Evolutionary conservation across 2,888 invertebrate species (phyloP).

Genomic region (Erynnis tages): DNA sequence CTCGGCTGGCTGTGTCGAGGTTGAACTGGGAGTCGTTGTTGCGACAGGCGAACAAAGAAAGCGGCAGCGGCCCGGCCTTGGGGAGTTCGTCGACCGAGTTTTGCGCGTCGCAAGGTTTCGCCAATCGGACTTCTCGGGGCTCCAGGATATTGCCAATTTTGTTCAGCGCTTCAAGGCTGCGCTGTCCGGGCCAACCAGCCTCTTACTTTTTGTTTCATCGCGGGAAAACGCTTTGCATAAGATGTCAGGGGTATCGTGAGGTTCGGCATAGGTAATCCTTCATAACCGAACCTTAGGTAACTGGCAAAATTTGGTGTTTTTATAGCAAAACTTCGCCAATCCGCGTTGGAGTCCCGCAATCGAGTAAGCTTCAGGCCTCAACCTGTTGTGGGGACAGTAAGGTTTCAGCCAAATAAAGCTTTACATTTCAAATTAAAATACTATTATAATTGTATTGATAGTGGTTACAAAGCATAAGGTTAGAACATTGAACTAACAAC

Average conservation of each 20-base stretch:
- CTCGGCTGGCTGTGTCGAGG: conserved; percentile 53
- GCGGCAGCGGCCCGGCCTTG: conserved; percentile 72
- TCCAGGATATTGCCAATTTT: conserved; percentile 80
- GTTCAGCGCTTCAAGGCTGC: conserved; percentile 74
- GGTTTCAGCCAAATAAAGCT: no score
- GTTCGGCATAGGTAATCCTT: no score
- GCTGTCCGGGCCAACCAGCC: conserved; percentile 53
- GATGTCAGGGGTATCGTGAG: conserved; percentile 1
- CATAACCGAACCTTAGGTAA: no score
- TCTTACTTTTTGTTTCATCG: conserved; percentile 65
- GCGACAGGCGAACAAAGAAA: conserved; percentile 80
- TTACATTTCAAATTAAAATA: no score
- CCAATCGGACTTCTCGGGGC: conserved; percentile 77
- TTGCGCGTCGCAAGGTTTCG: conserved; percentile 80
- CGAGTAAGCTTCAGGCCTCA: no score
- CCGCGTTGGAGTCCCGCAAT: no score
- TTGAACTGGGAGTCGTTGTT: conserved; percentile 60
- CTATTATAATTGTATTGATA: no score
- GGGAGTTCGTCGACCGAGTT: conserved; percentile 79
- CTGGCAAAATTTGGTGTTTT: no score
- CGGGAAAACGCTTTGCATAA: conserved; percentile 6
- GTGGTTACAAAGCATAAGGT: no score
- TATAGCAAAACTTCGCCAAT: no score
- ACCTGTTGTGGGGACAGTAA: no score
- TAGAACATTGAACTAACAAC: no score